These are phyloP conservation scores for Coregonus clupeaformis DNA, from an alignment of 2,113 vertebrate genomes.

Conservation along the genomic window DNA sequence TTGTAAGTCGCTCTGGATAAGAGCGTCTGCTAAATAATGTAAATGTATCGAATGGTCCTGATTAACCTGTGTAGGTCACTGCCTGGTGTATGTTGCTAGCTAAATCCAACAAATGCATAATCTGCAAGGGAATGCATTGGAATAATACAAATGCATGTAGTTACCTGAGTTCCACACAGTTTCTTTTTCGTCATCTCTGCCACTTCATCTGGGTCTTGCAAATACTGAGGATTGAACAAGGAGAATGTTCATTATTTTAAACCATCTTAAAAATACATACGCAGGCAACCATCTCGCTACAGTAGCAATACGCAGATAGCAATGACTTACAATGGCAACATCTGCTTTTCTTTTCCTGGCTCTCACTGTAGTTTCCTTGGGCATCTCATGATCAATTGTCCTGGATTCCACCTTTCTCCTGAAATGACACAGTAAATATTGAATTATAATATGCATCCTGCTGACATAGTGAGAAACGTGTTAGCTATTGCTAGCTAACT, in stretches of 20 bases:
- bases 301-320: background rate
- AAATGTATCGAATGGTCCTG: background rate
- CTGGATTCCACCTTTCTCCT: constrained; percentile 69
- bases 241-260: background rate
- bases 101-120: background rate
- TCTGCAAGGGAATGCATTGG: background rate
- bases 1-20: too few species aligned
- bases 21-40: too few species aligned
- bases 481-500: constrained; percentile 29
- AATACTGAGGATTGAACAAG: constrained; percentile 70
- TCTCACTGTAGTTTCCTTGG: constrained; percentile 59
- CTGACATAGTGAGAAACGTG: background rate
- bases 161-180: constrained; percentile 77
- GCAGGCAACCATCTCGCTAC: background rate
- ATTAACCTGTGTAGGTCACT: background rate
- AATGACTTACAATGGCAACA: constrained; percentile 87
- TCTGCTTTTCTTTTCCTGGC: constrained; percentile 93
- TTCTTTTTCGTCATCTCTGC: constrained; percentile 79
- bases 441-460: background rate
- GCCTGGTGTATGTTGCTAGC: too few species aligned
- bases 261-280: background rate
- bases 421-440: background rate
- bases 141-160: background rate
- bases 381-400: constrained; percentile 44
- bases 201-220: constrained; percentile 87